These are phyloP conservation scores for Xestia xanthographa DNA, from an alignment of 2,888 invertebrate species.

Conservation along the genomic window DNA sequence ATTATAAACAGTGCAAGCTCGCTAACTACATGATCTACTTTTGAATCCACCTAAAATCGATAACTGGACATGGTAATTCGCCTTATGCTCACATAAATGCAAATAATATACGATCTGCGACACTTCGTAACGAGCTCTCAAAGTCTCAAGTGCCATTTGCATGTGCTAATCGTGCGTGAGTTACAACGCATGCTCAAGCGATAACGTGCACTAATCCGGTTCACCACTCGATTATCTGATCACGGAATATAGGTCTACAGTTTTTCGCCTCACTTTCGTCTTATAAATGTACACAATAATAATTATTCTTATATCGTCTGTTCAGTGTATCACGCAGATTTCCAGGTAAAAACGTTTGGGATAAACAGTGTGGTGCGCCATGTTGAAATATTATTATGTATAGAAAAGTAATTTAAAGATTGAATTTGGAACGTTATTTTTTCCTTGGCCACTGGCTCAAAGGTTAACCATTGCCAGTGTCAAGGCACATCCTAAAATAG, in stretches of 20 bases:
- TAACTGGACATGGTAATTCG: slow-evolving; percentile 29
- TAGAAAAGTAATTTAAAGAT: slow-evolving; percentile 39
- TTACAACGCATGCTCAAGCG: slow-evolving; percentile 51
- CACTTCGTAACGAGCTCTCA: slow-evolving; percentile 26
- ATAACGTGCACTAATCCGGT: slow-evolving; percentile 55
- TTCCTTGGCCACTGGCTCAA: slow-evolving; percentile 29
- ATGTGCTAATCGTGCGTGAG: slow-evolving; percentile 58
- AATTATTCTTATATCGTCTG: slow-evolving; percentile 62
- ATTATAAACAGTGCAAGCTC: slow-evolving; percentile 1
- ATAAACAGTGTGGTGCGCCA: slow-evolving; percentile 51
- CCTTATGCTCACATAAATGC: slow-evolving; percentile 16
- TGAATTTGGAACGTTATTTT: slow-evolving; percentile 28
- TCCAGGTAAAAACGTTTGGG: slow-evolving; percentile 59
- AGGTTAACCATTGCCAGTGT: slow-evolving; percentile 31
- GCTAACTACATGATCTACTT: slow-evolving; percentile 18
- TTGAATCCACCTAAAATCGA: slow-evolving; percentile 14
- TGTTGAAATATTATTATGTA: too few species aligned
- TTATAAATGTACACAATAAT: slow-evolving; percentile 51
- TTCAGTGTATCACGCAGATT: slow-evolving; percentile 48
- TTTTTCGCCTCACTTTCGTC: slow-evolving; percentile 42
- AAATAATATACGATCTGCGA: slow-evolving; percentile 35
- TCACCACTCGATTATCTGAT: slow-evolving; percentile 61
- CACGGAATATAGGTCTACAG: slow-evolving; percentile 57
- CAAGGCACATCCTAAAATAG: slow-evolving; percentile 25
- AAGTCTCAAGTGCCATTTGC: slow-evolving; percentile 41